These are phyloP conservation scores for Helogale parvula DNA, from an alignment of 2,113 vertebrate species.

Conservation along the genomic window DNA sequence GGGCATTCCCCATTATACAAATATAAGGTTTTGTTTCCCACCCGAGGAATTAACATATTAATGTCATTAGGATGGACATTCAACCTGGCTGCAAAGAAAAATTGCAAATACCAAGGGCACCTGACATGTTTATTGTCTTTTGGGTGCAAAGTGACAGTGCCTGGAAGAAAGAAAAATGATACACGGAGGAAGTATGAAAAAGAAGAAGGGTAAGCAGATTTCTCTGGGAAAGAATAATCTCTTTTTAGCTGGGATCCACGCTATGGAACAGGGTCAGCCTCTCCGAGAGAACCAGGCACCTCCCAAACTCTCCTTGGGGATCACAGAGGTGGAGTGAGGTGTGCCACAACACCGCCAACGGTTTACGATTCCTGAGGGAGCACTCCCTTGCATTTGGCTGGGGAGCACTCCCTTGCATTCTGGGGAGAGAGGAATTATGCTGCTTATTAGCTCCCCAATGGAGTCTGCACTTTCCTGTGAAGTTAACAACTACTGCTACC, in stretches of 20 bases:
- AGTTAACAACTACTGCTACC: neutral
- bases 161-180: neutral
- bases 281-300: too few species aligned
- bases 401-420: neutral
- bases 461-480: neutral
- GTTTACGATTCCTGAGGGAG: too few species aligned
- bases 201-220: neutral
- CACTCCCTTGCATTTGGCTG: neutral
- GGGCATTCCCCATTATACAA: neutral
- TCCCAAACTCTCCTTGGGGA: too few species aligned
- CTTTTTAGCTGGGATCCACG: neutral
- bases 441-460: neutral
- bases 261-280: neutral
- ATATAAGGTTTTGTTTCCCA: neutral
- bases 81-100: neutral
- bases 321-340: accelerated
- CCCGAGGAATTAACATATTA: neutral
- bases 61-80: neutral
- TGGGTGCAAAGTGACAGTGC: neutral
- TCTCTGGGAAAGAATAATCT: neutral
- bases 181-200: neutral
- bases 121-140: neutral
- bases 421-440: neutral
- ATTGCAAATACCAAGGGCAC: neutral
- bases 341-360: accelerated